These are phyloP conservation scores for Darevskia nairensis DNA, from an alignment of 2,797 vertebrate genomes.

Conservation along the genomic window DNA sequence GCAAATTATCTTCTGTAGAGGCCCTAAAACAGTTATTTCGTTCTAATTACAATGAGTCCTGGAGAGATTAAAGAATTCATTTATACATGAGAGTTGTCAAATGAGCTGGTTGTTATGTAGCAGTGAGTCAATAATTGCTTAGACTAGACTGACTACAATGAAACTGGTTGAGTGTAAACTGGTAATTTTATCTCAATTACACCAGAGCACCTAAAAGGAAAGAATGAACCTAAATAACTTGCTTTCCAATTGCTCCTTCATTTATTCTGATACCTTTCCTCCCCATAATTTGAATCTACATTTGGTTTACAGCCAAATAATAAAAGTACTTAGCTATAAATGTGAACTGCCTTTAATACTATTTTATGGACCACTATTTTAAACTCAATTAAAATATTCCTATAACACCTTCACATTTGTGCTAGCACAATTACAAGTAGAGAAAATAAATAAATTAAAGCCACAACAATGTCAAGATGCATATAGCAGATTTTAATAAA, in stretches of 20 bases:
- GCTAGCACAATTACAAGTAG: constrained; percentile 32
- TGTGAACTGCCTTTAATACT: constrained; percentile 42
- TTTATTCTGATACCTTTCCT: constrained; percentile 51
- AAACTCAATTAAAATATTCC: constrained; percentile 54
- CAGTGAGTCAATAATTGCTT: background rate
- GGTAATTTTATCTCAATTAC: background rate
- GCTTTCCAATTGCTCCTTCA: constrained; percentile 48
- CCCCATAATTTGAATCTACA: constrained; percentile 27
- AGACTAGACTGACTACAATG: background rate
- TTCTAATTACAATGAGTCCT: background rate
- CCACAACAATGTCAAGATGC: constrained; percentile 36
- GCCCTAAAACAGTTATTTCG: background rate
- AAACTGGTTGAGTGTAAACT: background rate
- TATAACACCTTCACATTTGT: constrained; percentile 38
- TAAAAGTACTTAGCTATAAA: constrained; percentile 44
- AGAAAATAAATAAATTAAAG: constrained; percentile 52
- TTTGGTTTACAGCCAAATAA: constrained; percentile 62
- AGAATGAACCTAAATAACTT: constrained; percentile 29
- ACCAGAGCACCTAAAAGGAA: constrained; percentile 3
- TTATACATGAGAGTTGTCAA: constrained; percentile 11
- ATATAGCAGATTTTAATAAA: constrained; percentile 26
- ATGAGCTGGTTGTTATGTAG: background rate
- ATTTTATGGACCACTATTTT: constrained; percentile 49
- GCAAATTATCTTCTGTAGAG: background rate
- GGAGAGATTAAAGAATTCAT: background rate